phyloP scores from a whole-genome alignment of 2,888 invertebrate genomes.

The Perizoma affinitatum region DNA sequence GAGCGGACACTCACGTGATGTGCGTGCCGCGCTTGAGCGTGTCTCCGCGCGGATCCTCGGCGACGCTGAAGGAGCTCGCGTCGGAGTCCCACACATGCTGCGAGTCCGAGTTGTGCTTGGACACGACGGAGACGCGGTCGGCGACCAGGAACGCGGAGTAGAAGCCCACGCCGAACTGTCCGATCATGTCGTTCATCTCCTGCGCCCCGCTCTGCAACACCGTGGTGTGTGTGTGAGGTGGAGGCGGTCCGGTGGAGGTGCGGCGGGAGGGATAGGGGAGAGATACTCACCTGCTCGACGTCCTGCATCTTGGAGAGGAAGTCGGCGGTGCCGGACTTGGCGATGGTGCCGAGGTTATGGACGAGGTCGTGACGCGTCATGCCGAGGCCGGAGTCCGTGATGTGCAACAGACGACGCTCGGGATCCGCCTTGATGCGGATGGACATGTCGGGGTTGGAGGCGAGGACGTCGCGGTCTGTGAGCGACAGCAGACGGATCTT shows the following conservation, averaged over 20 bases:
- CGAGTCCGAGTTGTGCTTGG: constrained; percentile 96
- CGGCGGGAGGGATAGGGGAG: too few relatives aligned
- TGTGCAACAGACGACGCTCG: constrained; percentile 94
- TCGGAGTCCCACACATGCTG: constrained; percentile 99
- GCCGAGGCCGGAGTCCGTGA: constrained; percentile 98
- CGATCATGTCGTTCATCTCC: constrained; percentile 98
- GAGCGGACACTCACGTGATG: constrained; percentile 83
- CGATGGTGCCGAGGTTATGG: constrained; percentile 98
- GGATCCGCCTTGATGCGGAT: constrained; percentile 97
- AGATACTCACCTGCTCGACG: constrained; percentile 62
- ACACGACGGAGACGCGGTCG: constrained; percentile 96
- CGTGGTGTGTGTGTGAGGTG: too few relatives aligned
- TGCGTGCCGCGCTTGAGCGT: constrained; percentile 95
- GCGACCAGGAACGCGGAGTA: constrained; percentile 99
- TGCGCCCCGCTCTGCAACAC: constrained; percentile 69
- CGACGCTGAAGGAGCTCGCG: constrained; percentile 94
- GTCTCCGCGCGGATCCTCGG: constrained; percentile 96
- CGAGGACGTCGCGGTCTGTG: constrained; percentile 92
- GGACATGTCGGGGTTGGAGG: constrained; percentile 91
- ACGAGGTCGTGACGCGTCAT: constrained; percentile 98
- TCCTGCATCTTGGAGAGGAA: constrained; percentile 96
- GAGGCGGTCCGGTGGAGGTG: too few relatives aligned
- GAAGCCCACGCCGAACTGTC: constrained; percentile 99
- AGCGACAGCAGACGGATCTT: constrained; percentile 97
- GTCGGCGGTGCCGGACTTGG: constrained; percentile 98